phyloP scores from a whole-genome alignment of 1,140 invertebrate genomes.

The Andrena cerasifolii region DNA sequence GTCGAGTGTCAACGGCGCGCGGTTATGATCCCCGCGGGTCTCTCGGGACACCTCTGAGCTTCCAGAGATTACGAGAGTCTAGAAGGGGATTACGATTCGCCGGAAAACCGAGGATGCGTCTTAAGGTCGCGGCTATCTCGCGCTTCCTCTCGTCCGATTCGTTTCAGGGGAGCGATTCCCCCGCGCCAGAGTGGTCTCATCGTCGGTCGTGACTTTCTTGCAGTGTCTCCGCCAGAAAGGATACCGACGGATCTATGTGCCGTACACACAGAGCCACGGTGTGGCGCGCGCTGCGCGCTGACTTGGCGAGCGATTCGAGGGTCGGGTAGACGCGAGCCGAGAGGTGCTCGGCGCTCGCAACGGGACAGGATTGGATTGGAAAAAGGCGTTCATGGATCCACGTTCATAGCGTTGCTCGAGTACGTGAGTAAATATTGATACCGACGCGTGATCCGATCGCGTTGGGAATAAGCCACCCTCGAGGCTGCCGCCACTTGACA shows the following conservation, averaged over 20 bases:
- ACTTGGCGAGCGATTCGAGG: constrained; percentile 17
- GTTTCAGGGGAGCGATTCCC: too few species aligned
- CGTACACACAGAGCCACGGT: too few species aligned
- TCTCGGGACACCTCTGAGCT: constrained; percentile 27
- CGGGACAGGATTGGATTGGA: constrained; percentile 38
- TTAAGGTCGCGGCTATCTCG: too few species aligned
- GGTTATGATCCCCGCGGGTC: constrained; percentile 33
- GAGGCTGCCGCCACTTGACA: not conserved
- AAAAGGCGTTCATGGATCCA: constrained; percentile 38
- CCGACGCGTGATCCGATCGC: constrained; percentile 42
- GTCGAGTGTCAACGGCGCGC: constrained; percentile 27
- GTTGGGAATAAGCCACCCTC: constrained; percentile 21
- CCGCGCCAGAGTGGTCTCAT: too few species aligned
- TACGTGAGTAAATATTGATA: constrained; percentile 61
- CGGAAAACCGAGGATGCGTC: constrained; percentile 45
- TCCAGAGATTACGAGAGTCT: constrained; percentile 44
- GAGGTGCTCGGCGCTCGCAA: not conserved
- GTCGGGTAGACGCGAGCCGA: not conserved
- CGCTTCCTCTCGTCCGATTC: too few species aligned
- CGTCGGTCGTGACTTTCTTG: too few species aligned
- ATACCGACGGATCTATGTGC: too few species aligned
- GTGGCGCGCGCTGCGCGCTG: too few species aligned
- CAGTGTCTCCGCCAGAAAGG: too few species aligned
- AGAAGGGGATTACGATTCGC: constrained; percentile 47
- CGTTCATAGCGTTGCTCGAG: constrained; percentile 38